phyloP scores from a whole-genome alignment of 2,113 vertebrate genomes.

The Antigone vipio region DNA sequence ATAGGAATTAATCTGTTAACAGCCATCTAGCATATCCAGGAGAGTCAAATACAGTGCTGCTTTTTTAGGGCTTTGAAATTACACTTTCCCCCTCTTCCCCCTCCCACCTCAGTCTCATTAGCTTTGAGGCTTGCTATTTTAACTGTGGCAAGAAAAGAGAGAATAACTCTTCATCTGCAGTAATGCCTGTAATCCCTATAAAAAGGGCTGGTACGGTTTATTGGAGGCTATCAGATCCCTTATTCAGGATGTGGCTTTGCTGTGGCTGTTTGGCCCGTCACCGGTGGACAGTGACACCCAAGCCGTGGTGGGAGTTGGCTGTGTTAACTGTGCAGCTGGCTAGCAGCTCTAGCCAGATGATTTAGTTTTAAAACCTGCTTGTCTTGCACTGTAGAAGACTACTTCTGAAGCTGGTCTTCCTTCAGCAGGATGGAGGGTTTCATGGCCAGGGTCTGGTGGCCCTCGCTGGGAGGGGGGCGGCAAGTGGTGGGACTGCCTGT shows the following conservation, averaged over 20 bases:
- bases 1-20: not conserved
- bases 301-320: not conserved
- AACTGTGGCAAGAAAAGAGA: not conserved
- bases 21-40: not conserved
- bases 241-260: not conserved
- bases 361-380: not conserved
- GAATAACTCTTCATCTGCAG: not conserved
- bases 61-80: constrained; percentile 40
- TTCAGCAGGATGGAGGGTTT: not conserved
- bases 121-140: constrained; percentile 32
- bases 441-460: not conserved
- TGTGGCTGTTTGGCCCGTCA: not conserved
- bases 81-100: constrained; percentile 18
- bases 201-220: not conserved
- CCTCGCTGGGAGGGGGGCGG: not conserved
- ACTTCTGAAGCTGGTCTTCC: not conserved
- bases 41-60: not conserved
- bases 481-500: not conserved
- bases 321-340: rapidly evolving
- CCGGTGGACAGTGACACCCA: rapidly evolving
- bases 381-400: not conserved
- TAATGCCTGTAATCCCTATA: not conserved
- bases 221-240: not conserved
- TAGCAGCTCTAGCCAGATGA: not conserved
- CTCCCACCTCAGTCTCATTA: constrained; percentile 38